phyloP scores from a whole-genome alignment of 2,888 invertebrate species.

The Himalopsyche japonica region DNA sequence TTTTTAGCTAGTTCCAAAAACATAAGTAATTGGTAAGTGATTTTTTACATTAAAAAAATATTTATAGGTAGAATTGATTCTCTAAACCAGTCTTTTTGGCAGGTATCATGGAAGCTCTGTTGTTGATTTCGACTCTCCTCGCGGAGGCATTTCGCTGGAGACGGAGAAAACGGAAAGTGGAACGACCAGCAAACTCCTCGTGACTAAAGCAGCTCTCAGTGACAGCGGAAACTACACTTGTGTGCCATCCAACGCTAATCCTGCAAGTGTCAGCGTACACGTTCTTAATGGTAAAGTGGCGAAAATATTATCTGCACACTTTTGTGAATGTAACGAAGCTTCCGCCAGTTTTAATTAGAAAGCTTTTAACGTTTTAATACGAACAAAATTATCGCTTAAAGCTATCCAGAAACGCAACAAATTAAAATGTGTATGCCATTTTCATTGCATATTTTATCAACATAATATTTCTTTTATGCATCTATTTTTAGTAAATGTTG shows the following conservation, averaged over 20 bases:
- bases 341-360: not conserved
- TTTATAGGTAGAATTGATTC: constrained; percentile 19
- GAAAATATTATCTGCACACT: not conserved
- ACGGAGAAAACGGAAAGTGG: constrained; percentile 86
- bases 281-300: constrained; percentile 74
- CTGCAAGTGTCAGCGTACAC: constrained; percentile 81
- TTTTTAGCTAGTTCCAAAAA: too few species aligned
- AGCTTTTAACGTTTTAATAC: not conserved
- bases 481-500: too few species aligned
- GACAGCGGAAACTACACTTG: constrained; percentile 92
- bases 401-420: not conserved
- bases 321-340: not conserved
- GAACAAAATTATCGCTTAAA: not conserved
- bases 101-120: constrained; percentile 83
- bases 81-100: constrained; percentile 47
- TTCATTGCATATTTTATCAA: too few species aligned
- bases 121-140: constrained; percentile 81
- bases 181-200: constrained; percentile 82
- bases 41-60: too few species aligned
- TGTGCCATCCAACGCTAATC: constrained; percentile 81
- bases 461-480: too few species aligned
- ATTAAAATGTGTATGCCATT: too few species aligned
- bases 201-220: constrained; percentile 81
- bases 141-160: constrained; percentile 86
- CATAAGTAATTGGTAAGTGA: too few species aligned